Evolutionary conservation across 2,113 vertebrate species (phyloP), one percentile per base, ranked within the genome.

Genomic region (Elachura formosa): DNA sequence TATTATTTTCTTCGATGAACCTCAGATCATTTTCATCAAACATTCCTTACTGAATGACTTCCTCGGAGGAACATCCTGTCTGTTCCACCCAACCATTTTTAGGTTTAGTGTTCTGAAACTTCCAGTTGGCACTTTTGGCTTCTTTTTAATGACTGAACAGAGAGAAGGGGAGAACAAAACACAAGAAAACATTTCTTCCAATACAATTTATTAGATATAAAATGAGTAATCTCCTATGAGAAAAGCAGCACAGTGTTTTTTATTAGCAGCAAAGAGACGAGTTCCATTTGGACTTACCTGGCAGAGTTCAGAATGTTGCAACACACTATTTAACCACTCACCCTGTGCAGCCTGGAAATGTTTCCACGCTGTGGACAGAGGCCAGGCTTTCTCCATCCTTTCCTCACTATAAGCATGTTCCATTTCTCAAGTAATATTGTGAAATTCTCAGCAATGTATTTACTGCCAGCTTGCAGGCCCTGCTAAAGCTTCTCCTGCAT

Each of bases 201-300:
- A 48, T 63, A 51, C 52, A 77, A 91, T 51, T 68, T 86, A 90
- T 74, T 56, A 78, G 87, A 74, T 67, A 80, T 10, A 49, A 89
- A 83, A 40, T 48, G 78, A 94, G 82, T 68, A 72, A 80, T 77
- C n/a, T 88, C 55, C 82, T 85, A 24, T 4, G 55, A 93, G 87
- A 48, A 75, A 63, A 87, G 29, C 59, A 91, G 55, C 61, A 4
- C 3, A 9, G 18, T 67, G 29, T 9, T 38, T 90, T 94, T 96
- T 90, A 83, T 83, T 90, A 86, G 83, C 72, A 59, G 45, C 77
- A 73, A 80, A 34, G 73, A 80, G 54, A 89, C 28, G 19, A 87
- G 64, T 86, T 94, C 79, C 82, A 80, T 81, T 93, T 69, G 6
- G 51, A 11, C 36, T 84, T 43, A 97, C 91, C 87, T 93, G 94